These are phyloP conservation scores for Pomacea canaliculata DNA, from an alignment of 2,888 invertebrate genomes.

Conservation along the genomic window DNA sequence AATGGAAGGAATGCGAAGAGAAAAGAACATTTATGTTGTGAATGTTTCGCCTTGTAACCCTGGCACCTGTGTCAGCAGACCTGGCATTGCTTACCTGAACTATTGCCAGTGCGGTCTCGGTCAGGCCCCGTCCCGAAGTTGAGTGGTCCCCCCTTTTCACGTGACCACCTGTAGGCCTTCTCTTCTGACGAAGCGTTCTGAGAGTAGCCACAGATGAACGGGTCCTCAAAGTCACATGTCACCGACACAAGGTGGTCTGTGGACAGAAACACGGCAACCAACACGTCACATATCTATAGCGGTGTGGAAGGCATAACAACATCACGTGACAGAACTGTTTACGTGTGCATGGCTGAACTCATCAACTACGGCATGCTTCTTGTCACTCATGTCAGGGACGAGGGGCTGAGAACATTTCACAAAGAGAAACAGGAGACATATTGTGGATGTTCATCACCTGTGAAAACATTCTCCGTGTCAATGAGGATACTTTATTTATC, in stretches of 20 bases:
- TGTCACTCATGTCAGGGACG: no score
- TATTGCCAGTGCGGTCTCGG: conserved; percentile 51
- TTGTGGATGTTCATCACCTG: no score
- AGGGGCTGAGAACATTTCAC: no score
- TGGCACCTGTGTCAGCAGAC: neutral
- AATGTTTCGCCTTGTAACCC: neutral
- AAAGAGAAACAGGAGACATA: no score
- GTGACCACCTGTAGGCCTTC: conserved; percentile 39
- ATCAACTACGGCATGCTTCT: no score
- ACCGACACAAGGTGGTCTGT: conserved; percentile 45
- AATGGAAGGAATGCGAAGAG: neutral
- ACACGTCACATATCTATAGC: neutral
- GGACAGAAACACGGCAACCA: neutral
- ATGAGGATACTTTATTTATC: no score
- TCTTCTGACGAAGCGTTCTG: conserved; percentile 31
- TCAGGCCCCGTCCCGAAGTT: conserved; percentile 50
- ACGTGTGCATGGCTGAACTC: no score
- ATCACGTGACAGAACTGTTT: no score
- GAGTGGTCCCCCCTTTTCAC: conserved; percentile 27
- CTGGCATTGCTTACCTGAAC: conserved; percentile 32
- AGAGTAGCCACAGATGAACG: conserved; percentile 57
- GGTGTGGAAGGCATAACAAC: no score
- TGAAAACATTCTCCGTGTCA: no score
- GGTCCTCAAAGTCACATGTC: conserved; percentile 57
- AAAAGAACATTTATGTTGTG: neutral